These are phyloP conservation scores for Rhabdomys dilectus DNA, from an alignment of 2,113 vertebrate species.

Conservation along the genomic window DNA sequence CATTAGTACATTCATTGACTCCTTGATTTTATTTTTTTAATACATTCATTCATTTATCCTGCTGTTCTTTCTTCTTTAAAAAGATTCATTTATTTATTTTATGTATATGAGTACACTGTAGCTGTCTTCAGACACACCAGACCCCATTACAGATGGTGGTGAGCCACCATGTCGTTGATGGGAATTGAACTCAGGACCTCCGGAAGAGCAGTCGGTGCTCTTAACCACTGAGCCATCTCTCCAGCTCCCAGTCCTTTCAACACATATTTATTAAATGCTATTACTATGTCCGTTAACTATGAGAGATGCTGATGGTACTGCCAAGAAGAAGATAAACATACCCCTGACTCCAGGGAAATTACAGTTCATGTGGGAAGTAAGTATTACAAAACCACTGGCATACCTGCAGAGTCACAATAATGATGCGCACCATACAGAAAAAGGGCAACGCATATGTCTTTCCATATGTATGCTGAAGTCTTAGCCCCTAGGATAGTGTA, in stretches of 20 bases:
- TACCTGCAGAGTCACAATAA: not conserved
- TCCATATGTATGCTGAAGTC: not conserved
- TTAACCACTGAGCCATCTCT: too few relatives aligned
- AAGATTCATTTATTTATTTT: too few relatives aligned
- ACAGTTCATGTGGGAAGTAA: conserved; percentile 35
- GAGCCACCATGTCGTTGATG: too few relatives aligned
- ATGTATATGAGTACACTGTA: too few relatives aligned
- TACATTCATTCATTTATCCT: too few relatives aligned
- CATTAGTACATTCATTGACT: not conserved
- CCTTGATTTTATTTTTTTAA: not conserved
- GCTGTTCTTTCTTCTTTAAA: too few relatives aligned
- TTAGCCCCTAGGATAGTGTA: not conserved
- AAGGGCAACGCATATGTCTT: not conserved
- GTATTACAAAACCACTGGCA: not conserved
- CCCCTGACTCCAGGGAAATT: not conserved
- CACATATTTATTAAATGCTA: not conserved
- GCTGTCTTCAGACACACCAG: too few relatives aligned
- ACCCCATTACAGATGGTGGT: too few relatives aligned
- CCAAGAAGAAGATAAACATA: not conserved
- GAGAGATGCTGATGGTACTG: not conserved
- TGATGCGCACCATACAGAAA: not conserved
- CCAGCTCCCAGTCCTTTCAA: not conserved
- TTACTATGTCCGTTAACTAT: conserved; percentile 1
- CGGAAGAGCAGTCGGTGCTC: too few relatives aligned
- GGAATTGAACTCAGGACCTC: too few relatives aligned